These are phyloP conservation scores for Drosophila ohnishii DNA, from an alignment of 1,140 invertebrate species.

Conservation along the genomic window DNA sequence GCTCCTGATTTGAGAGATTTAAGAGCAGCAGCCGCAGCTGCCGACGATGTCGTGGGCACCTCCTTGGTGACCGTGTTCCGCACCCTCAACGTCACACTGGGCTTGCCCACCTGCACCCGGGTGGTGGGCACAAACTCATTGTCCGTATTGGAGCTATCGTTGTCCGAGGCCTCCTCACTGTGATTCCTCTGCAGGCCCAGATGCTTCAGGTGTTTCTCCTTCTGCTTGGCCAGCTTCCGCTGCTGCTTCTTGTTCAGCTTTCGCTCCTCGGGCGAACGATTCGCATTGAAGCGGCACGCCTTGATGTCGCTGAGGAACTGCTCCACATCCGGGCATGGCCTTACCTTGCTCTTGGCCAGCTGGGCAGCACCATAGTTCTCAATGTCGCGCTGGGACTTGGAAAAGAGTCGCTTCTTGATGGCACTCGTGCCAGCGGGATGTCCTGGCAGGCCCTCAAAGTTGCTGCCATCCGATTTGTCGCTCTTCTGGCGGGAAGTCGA, in stretches of 20 bases:
- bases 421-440: conserved; percentile 61
- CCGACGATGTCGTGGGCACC: conserved; percentile 22
- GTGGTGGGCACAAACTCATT: conserved; percentile 81
- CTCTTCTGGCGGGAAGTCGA: conserved; percentile 63
- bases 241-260: conserved; percentile 81
- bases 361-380: conserved; percentile 65
- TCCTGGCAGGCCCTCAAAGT: conserved; percentile 15
- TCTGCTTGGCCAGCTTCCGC: conserved; percentile 83
- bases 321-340: conserved; percentile 71
- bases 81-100: conserved; percentile 72
- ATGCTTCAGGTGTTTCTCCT: conserved; percentile 85
- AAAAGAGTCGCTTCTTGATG: conserved; percentile 75
- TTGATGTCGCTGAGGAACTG: conserved; percentile 79
- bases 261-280: conserved; percentile 79
- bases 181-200: conserved; percentile 83
- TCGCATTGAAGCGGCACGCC: conserved; percentile 60
- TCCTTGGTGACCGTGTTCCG: conserved; percentile 59
- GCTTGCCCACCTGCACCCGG: conserved; percentile 73
- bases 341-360: conserved; percentile 47
- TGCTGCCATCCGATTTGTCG: conserved; percentile 70
- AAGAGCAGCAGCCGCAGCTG: conserved; percentile 14
- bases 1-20: not conserved
- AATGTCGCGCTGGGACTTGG: conserved; percentile 67
- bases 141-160: conserved; percentile 73
- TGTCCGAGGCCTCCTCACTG: conserved; percentile 71